Base-by-base conservation (phyloP, 2,888 invertebrate species). In the Chydorus sphaericus region DNA sequence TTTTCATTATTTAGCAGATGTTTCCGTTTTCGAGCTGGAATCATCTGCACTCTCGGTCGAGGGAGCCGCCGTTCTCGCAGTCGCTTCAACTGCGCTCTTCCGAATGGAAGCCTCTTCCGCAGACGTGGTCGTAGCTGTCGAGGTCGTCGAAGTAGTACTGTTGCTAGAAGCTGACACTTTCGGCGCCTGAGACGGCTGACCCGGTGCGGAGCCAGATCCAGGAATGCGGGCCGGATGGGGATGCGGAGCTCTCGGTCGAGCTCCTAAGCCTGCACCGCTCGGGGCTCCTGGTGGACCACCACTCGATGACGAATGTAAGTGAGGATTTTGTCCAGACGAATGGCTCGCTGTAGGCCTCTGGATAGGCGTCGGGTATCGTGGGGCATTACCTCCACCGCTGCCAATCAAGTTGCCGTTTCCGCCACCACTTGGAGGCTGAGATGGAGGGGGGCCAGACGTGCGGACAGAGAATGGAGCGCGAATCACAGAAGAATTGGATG, bases 301-400 rank as follows among this genome's bases (percentile, higher is more conserved):
- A n/a, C n/a, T n/a, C n/a, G n/a, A n/a, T 8, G 23, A 18, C 8
- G 48, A 18, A 28, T 44, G 39, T 10, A 38, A 18, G n/a, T 29
- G 44, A n/a, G 48, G 44, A 14, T 28, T 20, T 30, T 14, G 54
- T 57, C 31, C 55, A 55, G 30, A 57, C 69, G 61, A 72, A 71
- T 65, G 29, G 10, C 36, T 14, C 10, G 73, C 71, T 64, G 69
- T 72, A 61, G 76, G 76, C 28, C 77, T 71, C 70, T 76, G 77
- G 64, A 76, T 77, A 62, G 76, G 77, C 64, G 75, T 70, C 48
- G 76, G 76, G 69, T 75, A 76, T 59, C 74, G 73, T 65, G 72
- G 55, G 23, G 55, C 48, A 8, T 26, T 36, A 26, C 36, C 36
- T n/a, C 29, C 16, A 5, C 39, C n/a, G 28, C 38, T 39, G 5